A percentile compares a stretch with the other conserved stretches of the same genome.
These are phyloP conservation scores for Ciconia nigra DNA, from an alignment of 2,797 vertebrate genomes.

Conservation along the genomic window DNA sequence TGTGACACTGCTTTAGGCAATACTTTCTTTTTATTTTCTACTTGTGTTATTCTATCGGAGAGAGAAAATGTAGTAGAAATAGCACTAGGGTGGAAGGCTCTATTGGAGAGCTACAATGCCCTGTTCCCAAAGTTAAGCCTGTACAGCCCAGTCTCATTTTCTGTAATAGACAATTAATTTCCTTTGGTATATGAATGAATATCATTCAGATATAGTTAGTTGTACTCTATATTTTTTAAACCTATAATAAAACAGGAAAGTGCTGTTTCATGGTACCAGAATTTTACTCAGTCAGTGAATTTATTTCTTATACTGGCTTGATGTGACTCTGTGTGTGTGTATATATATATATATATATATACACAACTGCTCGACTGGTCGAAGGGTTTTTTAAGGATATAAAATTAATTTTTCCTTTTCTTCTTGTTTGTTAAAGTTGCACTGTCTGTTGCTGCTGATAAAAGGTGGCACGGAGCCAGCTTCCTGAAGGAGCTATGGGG, in stretches of 20 bases:
- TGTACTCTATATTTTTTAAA: not conserved
- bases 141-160: not conserved
- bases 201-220: not conserved
- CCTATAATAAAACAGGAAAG: not conserved
- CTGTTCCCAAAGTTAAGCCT: constrained; percentile 58
- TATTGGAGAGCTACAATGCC: not conserved
- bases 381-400: constrained; percentile 29
- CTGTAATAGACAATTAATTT: constrained; percentile 57
- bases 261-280: not conserved
- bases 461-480: constrained; percentile 82
- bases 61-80: constrained; percentile 55
- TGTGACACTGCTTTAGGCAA: constrained; percentile 67
- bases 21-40: constrained; percentile 67
- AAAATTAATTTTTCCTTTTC: constrained; percentile 44
- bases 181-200: not conserved
- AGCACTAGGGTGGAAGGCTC: constrained; percentile 33
- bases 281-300: not conserved
- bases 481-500: constrained; percentile 81
- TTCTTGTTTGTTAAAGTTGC: constrained; percentile 53
- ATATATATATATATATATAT: rapidly evolving
- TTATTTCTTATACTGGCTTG: not conserved
- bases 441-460: constrained; percentile 67
- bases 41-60: not conserved
- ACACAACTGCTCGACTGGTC: not conserved
- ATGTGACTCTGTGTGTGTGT: not conserved